phyloP scores from a whole-genome alignment of 2,888 invertebrate genomes.

The Acanthopleura granulata region DNA sequence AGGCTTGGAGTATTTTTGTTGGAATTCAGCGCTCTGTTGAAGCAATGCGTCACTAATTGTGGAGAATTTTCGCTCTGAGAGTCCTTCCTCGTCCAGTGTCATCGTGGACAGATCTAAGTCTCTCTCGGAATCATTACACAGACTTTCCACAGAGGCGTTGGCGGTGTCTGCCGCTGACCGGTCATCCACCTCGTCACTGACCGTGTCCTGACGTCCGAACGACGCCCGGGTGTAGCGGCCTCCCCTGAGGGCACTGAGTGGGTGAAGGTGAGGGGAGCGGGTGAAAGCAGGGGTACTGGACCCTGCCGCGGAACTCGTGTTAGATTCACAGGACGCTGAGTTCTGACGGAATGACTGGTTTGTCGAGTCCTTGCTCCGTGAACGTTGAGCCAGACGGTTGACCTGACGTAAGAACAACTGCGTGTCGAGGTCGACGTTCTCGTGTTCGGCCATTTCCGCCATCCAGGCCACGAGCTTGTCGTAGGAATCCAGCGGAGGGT shows the following conservation, averaged over 20 bases:
- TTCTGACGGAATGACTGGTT: constrained; percentile 28
- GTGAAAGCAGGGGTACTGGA: constrained; percentile 25
- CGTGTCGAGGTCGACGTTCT: constrained; percentile 42
- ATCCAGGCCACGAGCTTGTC: constrained; percentile 55
- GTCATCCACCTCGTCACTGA: constrained; percentile 32
- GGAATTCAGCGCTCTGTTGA: constrained; percentile 5
- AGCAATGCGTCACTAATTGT: constrained; percentile 3
- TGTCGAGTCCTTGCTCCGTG: constrained; percentile 3
- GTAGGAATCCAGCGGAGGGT: constrained; percentile 42
- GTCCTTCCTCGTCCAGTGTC: neutral
- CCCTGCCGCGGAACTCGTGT: constrained; percentile 27
- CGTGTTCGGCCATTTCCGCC: constrained; percentile 52
- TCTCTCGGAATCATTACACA: constrained; percentile 37
- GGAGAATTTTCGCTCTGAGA: neutral
- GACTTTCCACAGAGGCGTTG: constrained; percentile 35
- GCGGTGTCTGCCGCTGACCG: constrained; percentile 31
- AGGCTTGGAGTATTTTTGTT: neutral
- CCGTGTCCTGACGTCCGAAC: constrained; percentile 33
- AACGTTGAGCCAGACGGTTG: constrained; percentile 30
- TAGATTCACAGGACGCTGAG: constrained; percentile 38
- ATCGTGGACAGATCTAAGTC: constrained; percentile 22
- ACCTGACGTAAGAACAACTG: constrained; percentile 44
- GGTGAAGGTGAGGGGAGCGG: constrained; percentile 23
- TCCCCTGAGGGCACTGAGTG: neutral
- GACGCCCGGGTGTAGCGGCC: constrained; percentile 30